Conservation (phyloP, 2,797 vertebrate genomes). For the Carcharodon carcharias region DNA sequence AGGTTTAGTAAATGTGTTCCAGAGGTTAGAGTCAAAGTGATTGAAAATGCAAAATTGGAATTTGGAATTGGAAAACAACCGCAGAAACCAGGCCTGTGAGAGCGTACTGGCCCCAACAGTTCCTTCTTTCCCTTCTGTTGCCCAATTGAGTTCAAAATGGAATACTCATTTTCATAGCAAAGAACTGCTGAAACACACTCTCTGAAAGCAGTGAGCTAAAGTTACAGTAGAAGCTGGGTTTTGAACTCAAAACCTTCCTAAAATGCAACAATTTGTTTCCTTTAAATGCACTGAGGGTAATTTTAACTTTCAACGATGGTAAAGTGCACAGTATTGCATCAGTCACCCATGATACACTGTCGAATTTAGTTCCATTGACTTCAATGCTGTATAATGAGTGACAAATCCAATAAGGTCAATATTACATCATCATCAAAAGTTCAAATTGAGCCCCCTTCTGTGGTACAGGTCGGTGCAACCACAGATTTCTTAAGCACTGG, state of each 20-base stretch:
- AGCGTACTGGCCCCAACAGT: background rate
- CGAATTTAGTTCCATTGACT: background rate
- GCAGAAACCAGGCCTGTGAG: background rate
- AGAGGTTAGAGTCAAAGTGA: background rate
- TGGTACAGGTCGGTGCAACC: background rate
- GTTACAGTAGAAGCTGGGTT: background rate
- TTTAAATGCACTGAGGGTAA: background rate
- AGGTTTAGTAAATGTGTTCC: background rate
- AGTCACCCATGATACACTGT: background rate
- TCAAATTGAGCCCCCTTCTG: background rate
- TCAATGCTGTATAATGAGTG: background rate
- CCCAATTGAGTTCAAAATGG: background rate
- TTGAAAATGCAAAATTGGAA: background rate
- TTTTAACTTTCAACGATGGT: background rate
- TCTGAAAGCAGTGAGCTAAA: background rate
- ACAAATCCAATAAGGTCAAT: background rate
- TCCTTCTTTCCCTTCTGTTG: background rate
- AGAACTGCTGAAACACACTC: background rate
- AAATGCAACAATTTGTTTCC: background rate
- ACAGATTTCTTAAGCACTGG: background rate
- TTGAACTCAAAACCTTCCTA: background rate
- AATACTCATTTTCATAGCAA: background rate
- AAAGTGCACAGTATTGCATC: background rate
- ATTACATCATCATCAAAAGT: background rate
- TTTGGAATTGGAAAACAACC: background rate